Evolutionary conservation across 2,113 vertebrate genomes (phyloP), one percentile per base, ranked within the genome.

Genomic region (Trichechus manatus): DNA sequence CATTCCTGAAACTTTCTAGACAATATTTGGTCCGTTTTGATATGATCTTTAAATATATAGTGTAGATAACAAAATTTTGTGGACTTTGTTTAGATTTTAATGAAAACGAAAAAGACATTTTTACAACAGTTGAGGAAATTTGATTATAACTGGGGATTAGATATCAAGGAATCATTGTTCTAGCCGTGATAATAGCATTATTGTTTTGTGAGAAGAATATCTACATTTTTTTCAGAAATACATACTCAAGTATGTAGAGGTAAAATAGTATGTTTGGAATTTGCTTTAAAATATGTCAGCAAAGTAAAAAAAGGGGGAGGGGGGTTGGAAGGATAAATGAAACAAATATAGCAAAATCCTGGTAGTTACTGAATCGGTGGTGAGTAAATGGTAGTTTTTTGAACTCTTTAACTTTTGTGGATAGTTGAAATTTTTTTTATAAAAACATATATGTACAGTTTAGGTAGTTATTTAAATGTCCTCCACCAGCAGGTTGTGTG

Each of bases 211-310:
- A 93, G 70, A 95, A 95, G 1, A 39, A 63, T 80, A n/a, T 66
- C 22, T 70, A n/a, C 66, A 8, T 79, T 22, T 72, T 88, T 89
- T 95, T 84, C 29, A 33, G 14, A 88, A 78, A 85, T 93, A 44
- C 25, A 56, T 86, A 47, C 42, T 66, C 4, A 78, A 7, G 17
- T 47, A 72, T 89, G 74, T 89, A 80, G 56, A 33, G 53, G 36
- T 89, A 64, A 79, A 39, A 80, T 64, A 7, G 64, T 6, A 44
- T 56, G 47, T 42, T 44, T 89, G 53, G 44, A 59, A 77, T 89
- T 90, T 90, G 42, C 31, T 93, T 90, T 93, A 86, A 94, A 94
- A 92, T 72, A 79, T 3, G 59, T 61, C 59, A 61, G 59, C 39
- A 39, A 39, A 61, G 59, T 61, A 61, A 61, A 61, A 61, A 17